Percentiles rank a stretch among this genome's conserved stretches.
These are phyloP conservation scores for Thera obeliscata DNA, from an alignment of 2,888 invertebrate species.

Conservation along the genomic window DNA sequence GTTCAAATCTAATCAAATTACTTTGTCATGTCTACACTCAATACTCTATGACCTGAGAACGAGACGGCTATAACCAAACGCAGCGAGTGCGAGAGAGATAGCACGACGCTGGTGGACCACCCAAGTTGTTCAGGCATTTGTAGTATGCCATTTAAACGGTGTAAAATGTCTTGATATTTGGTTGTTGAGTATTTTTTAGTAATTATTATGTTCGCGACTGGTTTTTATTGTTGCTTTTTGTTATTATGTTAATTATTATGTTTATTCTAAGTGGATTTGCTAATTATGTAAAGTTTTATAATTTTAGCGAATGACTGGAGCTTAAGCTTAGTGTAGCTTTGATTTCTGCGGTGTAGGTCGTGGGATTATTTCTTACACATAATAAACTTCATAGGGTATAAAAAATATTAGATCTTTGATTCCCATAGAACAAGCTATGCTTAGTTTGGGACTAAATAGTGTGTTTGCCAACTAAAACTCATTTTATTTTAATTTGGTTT, in stretches of 20 bases:
- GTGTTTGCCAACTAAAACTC: too few relatives aligned
- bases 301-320: background rate
- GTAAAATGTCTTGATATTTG: constrained; percentile 69
- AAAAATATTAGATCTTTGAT: too few relatives aligned
- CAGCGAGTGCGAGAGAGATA: constrained; percentile 48
- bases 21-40: constrained; percentile 36
- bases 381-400: too few relatives aligned
- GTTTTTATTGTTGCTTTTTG: constrained; percentile 35
- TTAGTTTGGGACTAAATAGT: too few relatives aligned
- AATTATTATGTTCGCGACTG: constrained; percentile 37
- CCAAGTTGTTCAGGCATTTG: constrained; percentile 73
- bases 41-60: constrained; percentile 66
- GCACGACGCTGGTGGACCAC: constrained; percentile 62
- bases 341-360: background rate
- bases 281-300: background rate
- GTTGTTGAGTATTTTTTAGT: constrained; percentile 45
- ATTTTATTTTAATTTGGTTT: too few relatives aligned
- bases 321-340: too few relatives aligned
- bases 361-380: too few relatives aligned
- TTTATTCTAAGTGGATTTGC: background rate
- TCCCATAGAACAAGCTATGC: too few relatives aligned
- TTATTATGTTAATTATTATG: constrained; percentile 24
- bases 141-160: constrained; percentile 61
- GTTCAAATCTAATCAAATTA: constrained; percentile 37
- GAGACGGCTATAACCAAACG: constrained; percentile 36